These are phyloP conservation scores for Parauchenoglanis punctatus DNA, from an alignment of 2,797 vertebrate species.

Conservation along the genomic window DNA sequence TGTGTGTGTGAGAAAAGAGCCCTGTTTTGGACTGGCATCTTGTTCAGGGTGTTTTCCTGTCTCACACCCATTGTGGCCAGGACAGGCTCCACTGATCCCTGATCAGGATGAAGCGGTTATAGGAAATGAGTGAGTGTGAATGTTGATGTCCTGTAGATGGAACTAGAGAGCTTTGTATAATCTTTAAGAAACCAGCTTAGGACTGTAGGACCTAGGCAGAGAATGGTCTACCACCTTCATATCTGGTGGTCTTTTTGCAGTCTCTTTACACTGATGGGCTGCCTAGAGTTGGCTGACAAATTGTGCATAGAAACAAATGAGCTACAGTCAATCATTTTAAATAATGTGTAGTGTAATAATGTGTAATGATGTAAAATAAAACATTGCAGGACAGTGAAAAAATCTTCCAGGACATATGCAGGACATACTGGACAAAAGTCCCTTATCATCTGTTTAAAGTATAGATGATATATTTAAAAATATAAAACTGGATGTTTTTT, in stretches of 20 bases:
- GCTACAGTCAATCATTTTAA: background rate
- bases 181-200: background rate
- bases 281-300: background rate
- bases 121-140: background rate
- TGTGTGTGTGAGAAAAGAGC: background rate
- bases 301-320: background rate
- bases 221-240: background rate
- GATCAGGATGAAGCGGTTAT: background rate
- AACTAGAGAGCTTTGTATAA: conserved; percentile 45
- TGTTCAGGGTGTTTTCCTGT: background rate
- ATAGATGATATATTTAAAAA: background rate
- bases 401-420: background rate
- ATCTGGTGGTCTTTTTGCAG: background rate
- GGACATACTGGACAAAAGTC: background rate
- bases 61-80: background rate
- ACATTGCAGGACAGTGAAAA: background rate
- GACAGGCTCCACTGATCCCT: background rate
- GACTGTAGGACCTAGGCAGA: background rate
- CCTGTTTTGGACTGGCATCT: background rate
- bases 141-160: conserved; percentile 44
- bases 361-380: background rate
- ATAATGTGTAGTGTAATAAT: background rate
- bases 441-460: background rate
- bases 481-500: no score
- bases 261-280: background rate